Evolutionary conservation across 2,888 invertebrate species (phyloP), one percentile per base, ranked within the genome.

Genomic region (Drosophila imparisetae): DNA sequence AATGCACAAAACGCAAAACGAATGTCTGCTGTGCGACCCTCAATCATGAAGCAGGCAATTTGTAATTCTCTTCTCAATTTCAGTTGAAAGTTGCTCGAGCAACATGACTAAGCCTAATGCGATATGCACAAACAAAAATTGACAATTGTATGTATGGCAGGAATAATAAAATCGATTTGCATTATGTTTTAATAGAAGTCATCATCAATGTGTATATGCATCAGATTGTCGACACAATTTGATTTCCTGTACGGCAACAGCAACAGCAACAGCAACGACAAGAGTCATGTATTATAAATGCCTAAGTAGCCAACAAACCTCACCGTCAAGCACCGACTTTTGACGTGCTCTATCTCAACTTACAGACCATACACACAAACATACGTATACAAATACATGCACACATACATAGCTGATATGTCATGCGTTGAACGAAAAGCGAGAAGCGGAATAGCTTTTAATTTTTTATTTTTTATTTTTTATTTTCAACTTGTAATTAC

Each of bases 261-360:
- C n/a, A n/a, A n/a, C 24, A 24, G 24, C 58, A 42, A 38, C 34
- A 66, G 55, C 24, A 32, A 18, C 49, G 48, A 36, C 59, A 55
- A 50, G 38, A 49, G 55, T 42, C 48, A 71, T 67, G 50, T 58
- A 67, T 73, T 67, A 63, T 73, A 63, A 67, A 73, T 75, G 67
- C 40, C 34, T 55, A 62, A 73, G 60, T 72, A 30, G 34, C 40
- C 42, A 52, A 18, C 24, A n/a, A 27, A 32, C 15, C 36, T 36
- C 36, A 13, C 24, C 48, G 24, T 5, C 34, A 21, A 24, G 34
- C 24, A 24, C 21, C 24, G 50, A 29, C 50, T 29, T 18, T 6
- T 27, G 54, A n/a, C 36, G 18, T 4, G 36, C 45, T 24, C 18
- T 27, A 21, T 24, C 18, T 54, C 24, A 45, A 4, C 15, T 8